A percentile compares a stretch with the other conserved stretches of the same genome.
phyloP scores from a whole-genome alignment of 2,888 invertebrate genomes.

The Acrocyrtus sp. region DNA sequence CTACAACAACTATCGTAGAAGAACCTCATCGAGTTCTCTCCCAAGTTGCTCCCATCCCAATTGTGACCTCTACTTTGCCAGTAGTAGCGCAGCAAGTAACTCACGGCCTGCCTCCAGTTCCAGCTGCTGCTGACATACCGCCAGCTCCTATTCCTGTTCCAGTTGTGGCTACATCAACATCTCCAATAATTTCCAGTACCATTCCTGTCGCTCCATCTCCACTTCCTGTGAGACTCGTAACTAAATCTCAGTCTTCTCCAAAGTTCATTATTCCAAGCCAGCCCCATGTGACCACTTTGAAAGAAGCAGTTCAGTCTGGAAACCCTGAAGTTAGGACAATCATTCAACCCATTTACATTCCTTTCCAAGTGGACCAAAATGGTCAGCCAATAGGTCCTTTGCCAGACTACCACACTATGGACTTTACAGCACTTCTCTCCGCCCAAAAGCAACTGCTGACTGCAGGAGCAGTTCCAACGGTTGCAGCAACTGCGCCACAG shows the following conservation, averaged over 20 bases:
- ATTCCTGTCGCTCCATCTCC: constrained; percentile 16
- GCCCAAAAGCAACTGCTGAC: constrained; percentile 24
- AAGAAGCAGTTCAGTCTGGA: constrained; percentile 5
- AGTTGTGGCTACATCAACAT: neutral
- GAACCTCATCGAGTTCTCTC: constrained; percentile 36
- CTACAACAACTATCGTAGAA: constrained; percentile 35
- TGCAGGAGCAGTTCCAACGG: neutral
- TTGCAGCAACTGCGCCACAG: neutral
- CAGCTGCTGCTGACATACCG: constrained; percentile 13
- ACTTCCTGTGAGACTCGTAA: neutral
- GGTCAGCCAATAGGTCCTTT: constrained; percentile 30
- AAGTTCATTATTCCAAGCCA: constrained; percentile 39
- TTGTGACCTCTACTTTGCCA: no score
- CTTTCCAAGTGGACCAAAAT: constrained; percentile 31
- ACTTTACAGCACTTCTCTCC: constrained; percentile 16
- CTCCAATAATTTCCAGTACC: neutral
- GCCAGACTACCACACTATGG: constrained; percentile 40
- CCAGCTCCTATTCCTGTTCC: constrained; percentile 12
- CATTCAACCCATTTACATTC: constrained; percentile 39
- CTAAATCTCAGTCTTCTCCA: no score
- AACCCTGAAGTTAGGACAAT: constrained; percentile 28
- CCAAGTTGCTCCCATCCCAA: no score
- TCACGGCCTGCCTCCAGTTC: constrained; percentile 23
- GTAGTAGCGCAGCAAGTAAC: no score
- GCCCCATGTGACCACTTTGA: constrained; percentile 28